These are phyloP conservation scores for Plumapathes pennacea DNA, from an alignment of 92 coral and sea anemone species.

Conservation along the genomic window DNA sequence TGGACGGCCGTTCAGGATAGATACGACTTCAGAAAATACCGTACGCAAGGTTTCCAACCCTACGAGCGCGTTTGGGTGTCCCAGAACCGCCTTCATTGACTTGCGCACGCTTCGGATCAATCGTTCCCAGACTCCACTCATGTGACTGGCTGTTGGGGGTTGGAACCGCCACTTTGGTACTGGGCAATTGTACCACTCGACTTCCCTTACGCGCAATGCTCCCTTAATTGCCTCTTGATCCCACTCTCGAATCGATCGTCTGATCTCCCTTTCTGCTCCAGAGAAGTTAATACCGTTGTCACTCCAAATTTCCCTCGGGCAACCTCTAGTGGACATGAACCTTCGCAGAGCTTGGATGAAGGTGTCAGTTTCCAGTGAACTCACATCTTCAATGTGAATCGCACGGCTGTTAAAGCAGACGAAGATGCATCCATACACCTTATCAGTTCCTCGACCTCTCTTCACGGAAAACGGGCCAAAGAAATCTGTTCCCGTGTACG, in stretches of 20 bases:
- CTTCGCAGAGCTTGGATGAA: constrained; percentile 24
- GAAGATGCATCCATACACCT: constrained; percentile 53
- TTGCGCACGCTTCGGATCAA: constrained; percentile 26
- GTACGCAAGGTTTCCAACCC: constrained; percentile 35
- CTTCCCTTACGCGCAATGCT: neutral
- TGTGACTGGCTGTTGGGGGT: constrained; percentile 32
- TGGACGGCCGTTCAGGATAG: constrained; percentile 65
- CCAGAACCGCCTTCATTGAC: constrained; percentile 25
- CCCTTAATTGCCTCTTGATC: constrained; percentile 1
- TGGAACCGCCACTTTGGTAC: constrained; percentile 12
- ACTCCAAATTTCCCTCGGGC: constrained; percentile 33
- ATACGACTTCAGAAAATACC: constrained; percentile 44
- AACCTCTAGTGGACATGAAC: constrained; percentile 28
- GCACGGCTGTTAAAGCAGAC: constrained; percentile 31
- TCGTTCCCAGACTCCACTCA: constrained; percentile 29
- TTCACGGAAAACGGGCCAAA: constrained; percentile 24
- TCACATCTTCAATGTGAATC: constrained; percentile 40
- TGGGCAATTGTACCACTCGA: constrained; percentile 8
- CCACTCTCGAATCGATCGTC: neutral
- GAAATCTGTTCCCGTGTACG: constrained; percentile 28
- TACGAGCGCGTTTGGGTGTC: constrained; percentile 21
- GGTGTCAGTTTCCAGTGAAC: constrained; percentile 37
- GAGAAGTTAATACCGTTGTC: constrained; percentile 30
- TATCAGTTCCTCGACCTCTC: constrained; percentile 20
- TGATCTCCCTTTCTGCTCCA: constrained; percentile 27